Percentiles rank a stretch among this genome's conserved stretches.
Evolutionary conservation across 2,888 invertebrate species (phyloP).

Genomic region (Oligia fasciuncula): DNA sequence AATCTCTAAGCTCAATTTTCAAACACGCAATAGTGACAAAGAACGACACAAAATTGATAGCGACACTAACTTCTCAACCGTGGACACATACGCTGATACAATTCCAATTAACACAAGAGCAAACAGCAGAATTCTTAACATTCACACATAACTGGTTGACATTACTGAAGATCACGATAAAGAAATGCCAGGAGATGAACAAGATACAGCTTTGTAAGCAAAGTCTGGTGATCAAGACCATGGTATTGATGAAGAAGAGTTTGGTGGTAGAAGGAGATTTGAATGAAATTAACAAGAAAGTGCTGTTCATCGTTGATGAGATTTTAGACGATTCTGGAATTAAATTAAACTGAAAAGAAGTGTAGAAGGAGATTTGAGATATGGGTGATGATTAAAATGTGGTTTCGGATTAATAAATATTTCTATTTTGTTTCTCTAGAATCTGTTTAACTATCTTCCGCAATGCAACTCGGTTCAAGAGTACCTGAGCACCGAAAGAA

Average conservation of each 20-base stretch:
- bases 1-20: slow-evolving; percentile 82
- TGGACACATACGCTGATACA: slow-evolving; percentile 85
- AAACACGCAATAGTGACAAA: slow-evolving; percentile 82
- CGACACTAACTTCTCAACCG: slow-evolving; percentile 82
- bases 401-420: background rate
- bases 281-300: slow-evolving; percentile 73
- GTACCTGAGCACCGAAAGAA: no score
- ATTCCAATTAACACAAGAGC: slow-evolving; percentile 82
- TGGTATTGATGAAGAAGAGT: slow-evolving; percentile 77
- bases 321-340: slow-evolving; percentile 75
- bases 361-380: background rate
- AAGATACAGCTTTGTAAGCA: slow-evolving; percentile 75
- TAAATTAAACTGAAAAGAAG: slow-evolving; percentile 37
- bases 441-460: background rate
- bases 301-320: slow-evolving; percentile 74
- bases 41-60: slow-evolving; percentile 80
- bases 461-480: background rate
- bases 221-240: slow-evolving; percentile 79
- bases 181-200: slow-evolving; percentile 72
- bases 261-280: slow-evolving; percentile 70
- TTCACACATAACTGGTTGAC: slow-evolving; percentile 83
- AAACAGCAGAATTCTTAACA: slow-evolving; percentile 80
- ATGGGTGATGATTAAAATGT: background rate
- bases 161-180: slow-evolving; percentile 79
- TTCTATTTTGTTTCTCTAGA: background rate